phyloP scores from a whole-genome alignment of 1,140 invertebrate species.

The Homarus americanus region DNA sequence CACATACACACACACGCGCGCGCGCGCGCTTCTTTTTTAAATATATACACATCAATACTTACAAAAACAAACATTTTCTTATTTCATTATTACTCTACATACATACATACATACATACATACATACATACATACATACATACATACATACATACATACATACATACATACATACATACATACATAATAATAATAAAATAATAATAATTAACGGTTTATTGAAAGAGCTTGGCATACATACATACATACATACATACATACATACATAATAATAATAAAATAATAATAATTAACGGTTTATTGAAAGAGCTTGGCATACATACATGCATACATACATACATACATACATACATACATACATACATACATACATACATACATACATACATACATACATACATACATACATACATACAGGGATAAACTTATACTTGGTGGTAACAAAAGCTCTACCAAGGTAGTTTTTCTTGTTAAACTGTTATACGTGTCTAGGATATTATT shows the following conservation, averaged over 20 bases:
- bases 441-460: no score
- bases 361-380: slow-evolving; percentile 24
- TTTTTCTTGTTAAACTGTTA: no score
- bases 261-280: not conserved
- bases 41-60: no score
- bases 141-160: slow-evolving; percentile 27
- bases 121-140: slow-evolving; percentile 19
- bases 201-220: not conserved
- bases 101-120: slow-evolving; percentile 10
- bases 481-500: no score
- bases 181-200: not conserved
- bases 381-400: not conserved
- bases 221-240: not conserved
- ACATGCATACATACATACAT: slow-evolving; percentile 17
- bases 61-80: no score
- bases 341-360: slow-evolving; percentile 8
- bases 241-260: slow-evolving; percentile 16
- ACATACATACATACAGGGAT: no score
- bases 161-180: slow-evolving; percentile 12
- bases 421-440: no score
- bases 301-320: not conserved
- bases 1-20: no score
- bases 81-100: not conserved
- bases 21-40: no score
- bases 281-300: not conserved